phyloP scores from a whole-genome alignment of 2,797 vertebrate genomes.

The Lithobates sylvaticus region DNA sequence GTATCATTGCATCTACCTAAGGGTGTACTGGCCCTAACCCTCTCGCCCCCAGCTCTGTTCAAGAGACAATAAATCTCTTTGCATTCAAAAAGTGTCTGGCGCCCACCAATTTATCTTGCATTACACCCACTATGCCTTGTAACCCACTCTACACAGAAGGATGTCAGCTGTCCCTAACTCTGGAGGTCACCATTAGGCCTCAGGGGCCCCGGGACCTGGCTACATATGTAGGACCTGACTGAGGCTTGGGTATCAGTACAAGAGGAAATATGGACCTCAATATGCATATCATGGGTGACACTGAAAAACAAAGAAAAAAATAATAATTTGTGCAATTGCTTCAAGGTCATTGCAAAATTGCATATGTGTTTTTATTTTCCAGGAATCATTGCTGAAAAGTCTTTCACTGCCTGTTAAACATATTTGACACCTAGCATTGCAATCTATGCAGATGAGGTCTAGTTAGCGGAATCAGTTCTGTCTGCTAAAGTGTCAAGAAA shows the following conservation, averaged over 20 bases:
- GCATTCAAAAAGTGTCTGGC: no score
- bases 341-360: neutral
- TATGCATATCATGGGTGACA: neutral
- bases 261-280: neutral
- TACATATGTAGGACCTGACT: neutral
- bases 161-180: no score
- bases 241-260: neutral
- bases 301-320: neutral
- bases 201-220: no score
- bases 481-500: neutral
- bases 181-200: no score
- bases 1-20: no score
- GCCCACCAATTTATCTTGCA: no score
- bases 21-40: no score
- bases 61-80: no score
- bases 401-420: neutral
- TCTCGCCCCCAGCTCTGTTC: no score
- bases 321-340: neutral
- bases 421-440: neutral
- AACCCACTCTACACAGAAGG: no score
- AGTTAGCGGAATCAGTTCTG: neutral
- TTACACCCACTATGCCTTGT: no score
- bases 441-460: neutral
- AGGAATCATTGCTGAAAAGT: neutral
- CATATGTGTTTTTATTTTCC: neutral